Percentiles rank a stretch among this genome's conserved stretches.
phyloP scores from a whole-genome alignment of 2,113 vertebrate species.

The Otus sunia region DNA sequence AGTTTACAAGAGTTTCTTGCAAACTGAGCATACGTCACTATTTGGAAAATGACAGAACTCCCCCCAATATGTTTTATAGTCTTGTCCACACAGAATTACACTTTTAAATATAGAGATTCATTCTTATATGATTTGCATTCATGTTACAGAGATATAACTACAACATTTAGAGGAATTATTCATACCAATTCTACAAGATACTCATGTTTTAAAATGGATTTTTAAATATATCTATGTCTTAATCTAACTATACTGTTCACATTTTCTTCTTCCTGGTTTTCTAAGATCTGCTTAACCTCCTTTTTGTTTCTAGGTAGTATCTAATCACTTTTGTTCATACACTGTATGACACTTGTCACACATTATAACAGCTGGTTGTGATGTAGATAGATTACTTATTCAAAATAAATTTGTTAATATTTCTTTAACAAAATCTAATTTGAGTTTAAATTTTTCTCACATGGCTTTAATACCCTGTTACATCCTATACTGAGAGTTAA shows the following conservation, averaged over 20 bases:
- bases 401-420: neutral
- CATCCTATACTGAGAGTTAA: neutral
- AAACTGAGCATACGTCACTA: neutral
- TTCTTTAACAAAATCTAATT: neutral
- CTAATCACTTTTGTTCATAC: neutral
- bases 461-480: neutral
- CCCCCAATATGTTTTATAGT: neutral
- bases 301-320: neutral
- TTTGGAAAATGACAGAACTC: neutral
- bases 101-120: neutral
- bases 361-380: neutral
- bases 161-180: neutral
- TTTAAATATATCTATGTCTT: neutral
- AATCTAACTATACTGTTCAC: neutral
- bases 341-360: neutral
- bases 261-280: neutral
- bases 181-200: neutral
- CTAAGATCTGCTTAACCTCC: neutral
- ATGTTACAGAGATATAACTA: neutral
- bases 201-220: neutral
- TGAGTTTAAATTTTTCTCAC: neutral
- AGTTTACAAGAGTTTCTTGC: neutral
- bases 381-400: neutral
- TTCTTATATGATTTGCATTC: neutral
- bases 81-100: neutral